These are phyloP conservation scores for Cassiopea andromeda DNA, from an alignment of 30 jellyfish, hydroid and myxozoan species.

Conservation along the genomic window DNA sequence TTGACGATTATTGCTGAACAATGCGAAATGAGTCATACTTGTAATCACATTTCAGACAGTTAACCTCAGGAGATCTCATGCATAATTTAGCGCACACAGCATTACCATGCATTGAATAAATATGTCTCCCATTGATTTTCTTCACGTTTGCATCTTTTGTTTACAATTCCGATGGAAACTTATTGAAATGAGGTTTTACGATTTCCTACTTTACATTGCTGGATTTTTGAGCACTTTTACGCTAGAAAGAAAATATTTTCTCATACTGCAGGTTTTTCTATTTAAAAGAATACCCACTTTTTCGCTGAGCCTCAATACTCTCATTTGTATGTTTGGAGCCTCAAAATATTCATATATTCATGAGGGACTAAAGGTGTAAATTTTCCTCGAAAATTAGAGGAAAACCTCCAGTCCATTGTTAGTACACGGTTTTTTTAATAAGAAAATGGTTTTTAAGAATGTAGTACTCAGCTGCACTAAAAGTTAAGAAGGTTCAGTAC, in stretches of 20 bases:
- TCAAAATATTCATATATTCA: no score
- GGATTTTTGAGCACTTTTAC: background rate
- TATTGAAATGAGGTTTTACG: background rate
- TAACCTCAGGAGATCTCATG: background rate
- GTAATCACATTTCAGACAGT: background rate
- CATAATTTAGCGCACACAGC: background rate
- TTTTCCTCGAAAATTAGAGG: no score
- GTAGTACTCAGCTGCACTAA: no score
- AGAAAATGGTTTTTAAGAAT: no score
- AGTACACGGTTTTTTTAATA: no score
- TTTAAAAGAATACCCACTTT: no score
- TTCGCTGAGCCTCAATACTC: no score
- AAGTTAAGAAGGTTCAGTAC: no score
- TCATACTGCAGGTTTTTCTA: no score
- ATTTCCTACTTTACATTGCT: background rate
- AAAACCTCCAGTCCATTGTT: no score
- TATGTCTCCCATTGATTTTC: background rate
- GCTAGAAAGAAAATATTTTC: background rate
- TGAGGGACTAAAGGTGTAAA: no score
- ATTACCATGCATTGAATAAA: background rate
- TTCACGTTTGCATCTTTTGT: background rate
- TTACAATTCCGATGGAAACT: background rate
- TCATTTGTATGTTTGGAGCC: no score
- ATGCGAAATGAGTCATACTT: slow-evolving; percentile 16
- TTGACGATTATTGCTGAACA: background rate